Evolutionary conservation across 1,140 invertebrate species (phyloP).

Genomic region (Drosophila pandora): DNA sequence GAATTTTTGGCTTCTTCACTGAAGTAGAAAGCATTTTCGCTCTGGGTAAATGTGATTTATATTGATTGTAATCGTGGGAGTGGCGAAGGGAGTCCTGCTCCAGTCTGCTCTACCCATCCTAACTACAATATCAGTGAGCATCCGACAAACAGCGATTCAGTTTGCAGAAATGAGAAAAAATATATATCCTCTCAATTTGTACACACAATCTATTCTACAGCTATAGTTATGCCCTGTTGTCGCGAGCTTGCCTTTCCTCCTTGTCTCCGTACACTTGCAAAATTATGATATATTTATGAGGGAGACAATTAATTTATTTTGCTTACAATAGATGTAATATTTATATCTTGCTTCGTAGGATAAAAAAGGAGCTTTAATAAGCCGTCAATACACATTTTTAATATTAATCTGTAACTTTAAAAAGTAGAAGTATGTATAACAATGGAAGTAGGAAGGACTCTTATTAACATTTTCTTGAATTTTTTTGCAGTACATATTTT

Average conservation of each 20-base stretch:
- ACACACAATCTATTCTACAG: slow-evolving; percentile 52
- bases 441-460: no score
- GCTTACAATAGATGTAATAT: no score
- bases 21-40: slow-evolving; percentile 82
- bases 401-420: no score
- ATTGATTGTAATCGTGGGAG: slow-evolving; percentile 80
- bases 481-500: slow-evolving; percentile 22
- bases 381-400: no score
- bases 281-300: slow-evolving; percentile 12
- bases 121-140: slow-evolving; percentile 69
- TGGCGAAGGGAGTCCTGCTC: slow-evolving; percentile 32
- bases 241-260: slow-evolving; percentile 7
- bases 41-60: slow-evolving; percentile 83
- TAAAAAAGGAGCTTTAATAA: no score
- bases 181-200: slow-evolving; percentile 53
- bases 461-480: background rate
- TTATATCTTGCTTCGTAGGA: no score
- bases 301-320: background rate
- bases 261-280: slow-evolving; percentile 13
- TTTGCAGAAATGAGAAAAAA: slow-evolving; percentile 48
- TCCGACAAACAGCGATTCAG: slow-evolving; percentile 64
- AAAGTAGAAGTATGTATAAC: no score
- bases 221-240: slow-evolving; percentile 36
- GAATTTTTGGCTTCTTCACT: slow-evolving; percentile 76
- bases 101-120: slow-evolving; percentile 12